Base-by-base conservation (phyloP, 2,797 vertebrate genomes). In the Crax fasciolata region DNA sequence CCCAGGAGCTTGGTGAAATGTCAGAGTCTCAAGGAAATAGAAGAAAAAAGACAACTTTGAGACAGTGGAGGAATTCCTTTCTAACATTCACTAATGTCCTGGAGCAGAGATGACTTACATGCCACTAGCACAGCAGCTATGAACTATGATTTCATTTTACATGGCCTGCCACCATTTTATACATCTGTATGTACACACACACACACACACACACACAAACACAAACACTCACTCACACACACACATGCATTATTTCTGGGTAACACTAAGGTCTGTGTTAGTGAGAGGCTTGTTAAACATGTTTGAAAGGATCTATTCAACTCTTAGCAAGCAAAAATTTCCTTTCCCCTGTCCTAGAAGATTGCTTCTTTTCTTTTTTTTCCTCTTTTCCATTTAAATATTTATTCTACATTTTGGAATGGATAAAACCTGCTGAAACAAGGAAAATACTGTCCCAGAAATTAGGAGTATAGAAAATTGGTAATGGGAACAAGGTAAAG, bases 331-430 rank as follows among this genome's bases (percentile, higher is more conserved):
- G 24, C 21, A 65, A 80, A 55, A 74, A 41, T 58, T 89, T 71
- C 63, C n/a, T 63, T 77, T 90, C 4, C 25, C 13, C 28, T 84
- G 8, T 80, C 43, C 48, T 4, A 74, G 38, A 76, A 82, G 38
- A 92, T 67, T 51, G 18, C 4, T 15, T 44, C 44, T 43, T 35
- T 32, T 8, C 14, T n/a, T 58, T 57, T 20, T 3, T 0, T 7
- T 8, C 35, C 35, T 5, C 10, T 57, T 85, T 85, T 20, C 28
- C 12, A 49, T 68, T 78, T 72, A 85, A 85, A 81, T 80, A 89
- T 66, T 92, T 89, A 61, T 80, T 51, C 58, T 81, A 35, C 11
- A 55, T 57, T 93, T 91, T 66, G 17, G 30, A 93, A 90, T 79
- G 57, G 27, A 87, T 46, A 74, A 87, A 92, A 87, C 2, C 28